phyloP scores from a whole-genome alignment of 2,888 invertebrate species.

The Andrena trimmerana region DNA sequence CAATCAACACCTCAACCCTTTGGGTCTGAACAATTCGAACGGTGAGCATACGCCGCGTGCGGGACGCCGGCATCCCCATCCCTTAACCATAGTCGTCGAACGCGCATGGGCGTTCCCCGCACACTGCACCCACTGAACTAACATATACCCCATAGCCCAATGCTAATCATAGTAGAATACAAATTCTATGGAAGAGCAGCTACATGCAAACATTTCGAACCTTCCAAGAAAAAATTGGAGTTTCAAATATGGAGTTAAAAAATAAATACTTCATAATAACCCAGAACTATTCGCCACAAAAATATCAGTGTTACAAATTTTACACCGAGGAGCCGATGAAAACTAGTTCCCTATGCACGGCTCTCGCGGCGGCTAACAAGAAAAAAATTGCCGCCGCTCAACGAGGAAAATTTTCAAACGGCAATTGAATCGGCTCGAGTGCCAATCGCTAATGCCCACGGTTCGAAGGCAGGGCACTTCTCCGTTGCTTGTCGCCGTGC shows the following conservation, averaged over 20 bases:
- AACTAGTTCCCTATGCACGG: neutral
- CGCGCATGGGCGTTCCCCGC: too few relatives aligned
- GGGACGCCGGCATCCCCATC: neutral
- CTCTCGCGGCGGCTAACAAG: neutral
- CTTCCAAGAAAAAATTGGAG: too few relatives aligned
- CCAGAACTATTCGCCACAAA: too few relatives aligned
- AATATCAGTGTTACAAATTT: neutral
- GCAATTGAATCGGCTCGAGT: slow-evolving; percentile 35
- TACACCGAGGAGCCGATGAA: neutral
- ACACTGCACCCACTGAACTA: too few relatives aligned
- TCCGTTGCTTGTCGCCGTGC: slow-evolving; percentile 21
- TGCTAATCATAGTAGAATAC: too few relatives aligned
- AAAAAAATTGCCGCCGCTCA: slow-evolving; percentile 13
- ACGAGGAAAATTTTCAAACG: slow-evolving; percentile 42
- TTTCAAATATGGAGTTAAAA: too few relatives aligned
- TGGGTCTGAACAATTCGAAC: neutral
- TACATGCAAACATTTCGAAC: too few relatives aligned
- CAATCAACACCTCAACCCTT: neutral
- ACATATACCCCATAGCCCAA: too few relatives aligned
- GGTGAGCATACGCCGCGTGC: neutral
- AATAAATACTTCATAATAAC: too few relatives aligned
- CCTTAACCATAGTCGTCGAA: too few relatives aligned
- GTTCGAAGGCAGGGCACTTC: slow-evolving; percentile 17
- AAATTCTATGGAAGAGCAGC: too few relatives aligned
- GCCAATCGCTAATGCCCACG: slow-evolving; percentile 30